These are phyloP conservation scores for Brenthis daphne DNA, from an alignment of 2,888 invertebrate genomes.

Conservation along the genomic window DNA sequence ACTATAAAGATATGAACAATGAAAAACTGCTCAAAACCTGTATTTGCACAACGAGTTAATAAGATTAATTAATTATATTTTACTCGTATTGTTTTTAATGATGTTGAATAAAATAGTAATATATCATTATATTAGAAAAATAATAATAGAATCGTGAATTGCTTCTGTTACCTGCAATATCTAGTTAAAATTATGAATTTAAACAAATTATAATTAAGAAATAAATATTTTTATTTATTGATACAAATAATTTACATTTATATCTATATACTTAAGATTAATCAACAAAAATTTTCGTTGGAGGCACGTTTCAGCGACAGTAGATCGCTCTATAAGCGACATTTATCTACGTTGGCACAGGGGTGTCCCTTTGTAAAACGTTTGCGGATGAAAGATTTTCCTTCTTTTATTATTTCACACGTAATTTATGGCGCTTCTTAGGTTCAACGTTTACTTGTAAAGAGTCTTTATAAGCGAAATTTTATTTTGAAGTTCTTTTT, in stretches of 20 bases:
- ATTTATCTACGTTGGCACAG: constrained; percentile 62
- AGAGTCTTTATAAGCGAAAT: constrained; percentile 40
- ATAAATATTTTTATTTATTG: constrained; percentile 3
- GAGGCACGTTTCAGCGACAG: constrained; percentile 64
- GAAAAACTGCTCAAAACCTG: no score
- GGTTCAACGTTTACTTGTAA: constrained; percentile 42
- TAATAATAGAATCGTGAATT: no score
- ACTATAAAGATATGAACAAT: no score
- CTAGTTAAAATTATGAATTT: no score
- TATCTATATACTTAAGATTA: constrained; percentile 23
- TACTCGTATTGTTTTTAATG: no score
- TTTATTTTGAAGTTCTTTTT: constrained; percentile 44
- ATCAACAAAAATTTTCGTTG: constrained; percentile 57
- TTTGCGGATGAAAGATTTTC: constrained; percentile 72
- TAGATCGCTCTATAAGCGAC: constrained; percentile 67
- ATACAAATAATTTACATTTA: constrained; percentile 25
- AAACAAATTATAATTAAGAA: no score
- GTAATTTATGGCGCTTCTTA: constrained; percentile 73
- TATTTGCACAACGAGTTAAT: no score
- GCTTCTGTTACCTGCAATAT: no score
- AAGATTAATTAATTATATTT: no score
- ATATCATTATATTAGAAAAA: no score
- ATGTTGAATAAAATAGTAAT: no score
- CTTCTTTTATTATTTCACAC: constrained; percentile 74
- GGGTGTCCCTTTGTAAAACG: constrained; percentile 72